Evolutionary conservation across 2,888 invertebrate species (phyloP), one percentile per base, ranked within the genome.

Genomic region (Tetheella fluctuosa): DNA sequence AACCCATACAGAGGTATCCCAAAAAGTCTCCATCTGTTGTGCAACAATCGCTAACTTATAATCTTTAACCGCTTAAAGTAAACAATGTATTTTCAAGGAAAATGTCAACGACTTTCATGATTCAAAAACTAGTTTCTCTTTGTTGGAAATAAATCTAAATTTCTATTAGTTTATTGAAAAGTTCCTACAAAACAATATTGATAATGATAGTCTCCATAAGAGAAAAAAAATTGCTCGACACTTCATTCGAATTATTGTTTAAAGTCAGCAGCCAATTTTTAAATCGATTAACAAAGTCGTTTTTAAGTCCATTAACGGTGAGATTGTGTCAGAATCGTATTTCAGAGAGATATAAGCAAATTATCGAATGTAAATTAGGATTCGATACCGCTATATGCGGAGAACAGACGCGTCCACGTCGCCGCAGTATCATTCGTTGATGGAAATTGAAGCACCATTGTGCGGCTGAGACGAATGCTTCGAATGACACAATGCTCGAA

Each of bases 381-480:
- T 20, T 37, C n/a, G 62, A 34, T 25, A 56, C 34, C 20, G 23
- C 34, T 55, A 55, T n/a, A 37, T 37, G 23, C 23, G 15, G 20
- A 28, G 6, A 57, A 48, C 57, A 48, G 52, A 57, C 56, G 42
- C 54, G 57, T 28, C 20, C 52, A 59, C 53, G 48, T 60, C 28
- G 17, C 13, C 23, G 15, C 55, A 70, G 68, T 71, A 70, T 77
- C 76, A 76, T 75, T 76, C 68, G 74, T 73, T 75, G 77, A 84
- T 85, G 82, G 77, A 81, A 81, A 85, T 83, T 76, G 73, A 77
- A 76, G 74, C 64, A 70, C 76, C 74, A 81, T 84, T 84, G 81
- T 84, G 71, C 72, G 71, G 66, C 60, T 65, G 73, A 76, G 69
- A 74, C 70, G 74, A 76, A 80, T 75, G 68, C 65, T 67, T 62